Conservation (phyloP, 35 echinoderm and acorn worm genomes). For the Amphiura filiformis region DNA sequence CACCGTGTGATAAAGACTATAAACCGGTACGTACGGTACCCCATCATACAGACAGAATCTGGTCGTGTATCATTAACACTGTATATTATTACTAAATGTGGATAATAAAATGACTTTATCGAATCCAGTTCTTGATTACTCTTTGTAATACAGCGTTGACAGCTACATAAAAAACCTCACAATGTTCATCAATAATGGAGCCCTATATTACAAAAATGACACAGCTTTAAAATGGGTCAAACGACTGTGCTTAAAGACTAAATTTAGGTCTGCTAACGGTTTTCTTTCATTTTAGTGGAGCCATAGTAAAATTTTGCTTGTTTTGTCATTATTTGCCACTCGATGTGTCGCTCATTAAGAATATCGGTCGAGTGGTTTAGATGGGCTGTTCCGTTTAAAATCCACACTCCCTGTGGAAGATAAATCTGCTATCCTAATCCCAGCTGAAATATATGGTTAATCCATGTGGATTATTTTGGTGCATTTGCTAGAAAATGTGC, state of each 20-base stretch:
- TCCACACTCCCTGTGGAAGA: too few relatives aligned
- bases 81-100: background rate
- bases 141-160: background rate
- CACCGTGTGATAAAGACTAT: too few relatives aligned
- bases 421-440: too few relatives aligned
- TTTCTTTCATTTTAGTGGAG: background rate
- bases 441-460: too few relatives aligned
- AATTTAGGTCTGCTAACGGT: background rate
- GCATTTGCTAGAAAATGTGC: too few relatives aligned
- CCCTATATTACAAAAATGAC: background rate
- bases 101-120: background rate
- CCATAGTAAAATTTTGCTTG: background rate
- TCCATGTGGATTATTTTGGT: too few relatives aligned
- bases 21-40: background rate
- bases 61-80: background rate
- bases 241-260: background rate
- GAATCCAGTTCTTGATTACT: background rate
- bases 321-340: background rate
- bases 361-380: background rate
- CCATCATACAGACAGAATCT: background rate
- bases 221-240: background rate
- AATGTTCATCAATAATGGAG: background rate
- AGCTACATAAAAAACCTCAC: background rate
- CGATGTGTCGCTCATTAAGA: background rate
- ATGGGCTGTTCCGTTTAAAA: background rate